Evolutionary conservation across 2,888 invertebrate species (phyloP).

Genomic region (Nomada hirtipes): DNA sequence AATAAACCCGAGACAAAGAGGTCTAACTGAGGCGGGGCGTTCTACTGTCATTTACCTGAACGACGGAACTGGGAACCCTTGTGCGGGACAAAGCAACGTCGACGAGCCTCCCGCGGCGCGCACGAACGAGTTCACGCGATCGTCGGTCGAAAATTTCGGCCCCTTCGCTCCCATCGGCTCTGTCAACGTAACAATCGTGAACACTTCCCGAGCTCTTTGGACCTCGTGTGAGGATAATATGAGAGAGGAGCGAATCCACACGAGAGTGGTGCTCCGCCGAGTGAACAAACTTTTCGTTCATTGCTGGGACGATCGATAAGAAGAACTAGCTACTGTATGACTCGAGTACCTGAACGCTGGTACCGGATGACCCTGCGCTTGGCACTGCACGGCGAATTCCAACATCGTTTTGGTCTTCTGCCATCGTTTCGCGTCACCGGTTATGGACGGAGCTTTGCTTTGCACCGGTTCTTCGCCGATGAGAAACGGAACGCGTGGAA

Average conservation of each 20-base stretch:
- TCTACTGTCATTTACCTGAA: conserved; percentile 87
- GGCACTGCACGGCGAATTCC: conserved; percentile 88
- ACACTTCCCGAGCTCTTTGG: background rate
- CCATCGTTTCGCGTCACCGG: conserved; percentile 82
- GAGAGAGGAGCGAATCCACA: background rate
- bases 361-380: conserved; percentile 90
- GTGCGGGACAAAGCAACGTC: conserved; percentile 88
- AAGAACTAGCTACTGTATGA: background rate
- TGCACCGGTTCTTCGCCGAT: conserved; percentile 81
- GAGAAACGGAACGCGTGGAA: conserved; percentile 33
- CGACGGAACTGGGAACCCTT: conserved; percentile 89
- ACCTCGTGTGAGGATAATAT: background rate
- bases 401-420: conserved; percentile 75
- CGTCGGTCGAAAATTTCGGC: conserved; percentile 87
- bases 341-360: conserved; percentile 88
- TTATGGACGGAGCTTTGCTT: conserved; percentile 81
- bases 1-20: conserved; percentile 26
- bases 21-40: conserved; percentile 18
- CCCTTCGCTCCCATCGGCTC: conserved; percentile 87
- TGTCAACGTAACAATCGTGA: conserved; percentile 68
- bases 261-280: conserved; percentile 8
- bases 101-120: conserved; percentile 85
- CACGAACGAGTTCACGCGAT: conserved; percentile 85
- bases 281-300: conserved; percentile 8
- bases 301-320: conserved; percentile 50